Evolutionary conservation across 2,797 vertebrate genomes (phyloP), one percentile per base, ranked within the genome.

Genomic region (Chelon auratus): DNA sequence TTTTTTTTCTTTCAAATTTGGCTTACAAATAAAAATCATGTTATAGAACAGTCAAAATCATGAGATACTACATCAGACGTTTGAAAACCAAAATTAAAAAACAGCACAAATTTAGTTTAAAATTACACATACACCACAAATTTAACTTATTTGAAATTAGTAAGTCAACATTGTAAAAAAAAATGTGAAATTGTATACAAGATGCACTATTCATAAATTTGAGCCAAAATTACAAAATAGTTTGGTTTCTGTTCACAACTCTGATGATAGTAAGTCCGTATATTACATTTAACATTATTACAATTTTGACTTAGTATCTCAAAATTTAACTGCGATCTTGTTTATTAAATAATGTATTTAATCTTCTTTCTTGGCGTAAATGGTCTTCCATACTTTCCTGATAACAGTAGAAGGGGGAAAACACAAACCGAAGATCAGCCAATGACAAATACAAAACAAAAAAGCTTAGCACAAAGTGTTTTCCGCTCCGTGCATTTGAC

Each of bases 401-500:
- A 61, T 78, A 18, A 61, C 74, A 80, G 56, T 6, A 37, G 43
- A 68, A 69, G 60, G 51, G 55, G 37, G 45, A n/a, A 51, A 75
- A 71, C 68, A 66, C 53, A n/a, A 51, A 82, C 73, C 24, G 69
- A 69, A 68, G 52, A 84, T 26, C 24, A 26, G 94, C 92, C 66
- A 80, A 84, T 62, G 75, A 87, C 62, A 30, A 20, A 80, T 26
- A 84, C 79, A 80, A 72, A 39, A 75, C 22, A 84, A 53, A 55
- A 66, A 36, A 86, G 77, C 89, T 82, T 76, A 18, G 75, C 68
- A 79, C 66, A 62, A 65, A 17, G 57, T 15, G 22, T 67, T 24
- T 67, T 80, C 78, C 52, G 61, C 54, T 47, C 90, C 91, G 91
- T 92, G 91, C 92, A 90, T 81, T 80, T 64, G 63, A 63, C 18